Conservation (phyloP, 2,113 vertebrate species). For the Myanophis thanlyinensis region DNA sequence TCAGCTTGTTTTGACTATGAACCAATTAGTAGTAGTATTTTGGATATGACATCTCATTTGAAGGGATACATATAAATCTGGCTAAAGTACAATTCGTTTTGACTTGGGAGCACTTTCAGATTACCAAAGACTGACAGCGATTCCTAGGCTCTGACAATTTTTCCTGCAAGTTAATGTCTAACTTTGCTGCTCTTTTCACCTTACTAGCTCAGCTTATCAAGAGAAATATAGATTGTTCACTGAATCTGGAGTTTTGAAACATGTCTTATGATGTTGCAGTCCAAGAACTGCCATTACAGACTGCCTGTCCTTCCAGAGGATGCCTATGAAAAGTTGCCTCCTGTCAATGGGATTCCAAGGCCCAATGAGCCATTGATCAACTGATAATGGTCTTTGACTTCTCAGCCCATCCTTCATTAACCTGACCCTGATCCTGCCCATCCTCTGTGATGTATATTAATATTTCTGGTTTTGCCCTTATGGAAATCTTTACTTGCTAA, state of each 20-base stretch:
- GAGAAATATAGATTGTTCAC: neutral
- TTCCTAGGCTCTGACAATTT: neutral
- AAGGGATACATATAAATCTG: neutral
- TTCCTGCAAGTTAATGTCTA: neutral
- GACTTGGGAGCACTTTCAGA: neutral
- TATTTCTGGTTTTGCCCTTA: neutral
- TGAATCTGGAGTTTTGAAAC: neutral
- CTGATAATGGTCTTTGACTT: neutral
- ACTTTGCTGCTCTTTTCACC: neutral
- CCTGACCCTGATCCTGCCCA: neutral
- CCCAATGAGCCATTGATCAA: neutral
- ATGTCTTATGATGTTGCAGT: neutral
- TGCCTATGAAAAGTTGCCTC: neutral
- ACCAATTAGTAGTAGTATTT: neutral
- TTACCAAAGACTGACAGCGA: neutral
- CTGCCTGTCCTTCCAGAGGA: neutral
- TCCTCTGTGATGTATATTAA: neutral
- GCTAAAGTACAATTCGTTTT: neutral
- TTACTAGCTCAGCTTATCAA: neutral
- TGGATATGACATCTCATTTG: neutral
- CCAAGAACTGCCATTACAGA: neutral
- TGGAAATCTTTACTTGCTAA: neutral
- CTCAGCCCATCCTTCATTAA: neutral
- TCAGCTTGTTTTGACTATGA: neutral
- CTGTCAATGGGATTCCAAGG: neutral